These are phyloP conservation scores for Sitophilus oryzae DNA, from an alignment of 1,140 invertebrate species.

Conservation along the genomic window DNA sequence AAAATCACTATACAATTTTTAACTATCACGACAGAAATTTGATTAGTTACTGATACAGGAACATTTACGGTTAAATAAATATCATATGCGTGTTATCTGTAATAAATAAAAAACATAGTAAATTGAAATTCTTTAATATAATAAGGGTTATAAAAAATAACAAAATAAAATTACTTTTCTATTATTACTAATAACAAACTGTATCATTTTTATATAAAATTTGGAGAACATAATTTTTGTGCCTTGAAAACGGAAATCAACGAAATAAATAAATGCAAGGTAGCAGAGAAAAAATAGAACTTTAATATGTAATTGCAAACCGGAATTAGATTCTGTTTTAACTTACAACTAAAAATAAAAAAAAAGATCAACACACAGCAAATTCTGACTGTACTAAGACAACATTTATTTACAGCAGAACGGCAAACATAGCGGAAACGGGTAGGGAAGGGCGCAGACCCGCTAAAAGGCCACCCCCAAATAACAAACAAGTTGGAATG, in stretches of 20 bases:
- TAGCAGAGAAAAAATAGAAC: too few species aligned
- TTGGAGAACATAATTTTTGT: too few species aligned
- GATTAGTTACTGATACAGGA: too few species aligned
- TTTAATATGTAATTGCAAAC: too few species aligned
- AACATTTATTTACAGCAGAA: conserved; percentile 15
- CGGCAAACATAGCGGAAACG: conserved; percentile 2
- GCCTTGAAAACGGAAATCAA: too few species aligned
- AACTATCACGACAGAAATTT: too few species aligned
- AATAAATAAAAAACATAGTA: not conserved
- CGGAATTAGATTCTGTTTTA: not conserved
- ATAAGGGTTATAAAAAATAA: not conserved
- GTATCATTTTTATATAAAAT: too few species aligned
- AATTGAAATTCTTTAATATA: not conserved
- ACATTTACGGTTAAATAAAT: too few species aligned
- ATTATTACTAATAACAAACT: not conserved
- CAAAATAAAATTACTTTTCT: not conserved
- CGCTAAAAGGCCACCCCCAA: conserved; percentile 5
- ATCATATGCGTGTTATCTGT: too few species aligned
- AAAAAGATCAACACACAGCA: conserved; percentile 1
- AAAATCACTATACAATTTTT: too few species aligned
- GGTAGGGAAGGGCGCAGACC: conserved; percentile 9
- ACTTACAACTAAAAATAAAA: conserved; percentile 16
- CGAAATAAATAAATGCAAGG: not conserved
- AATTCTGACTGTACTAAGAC: conserved; percentile 11
- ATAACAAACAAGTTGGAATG: conserved; percentile 18